Percentiles rank a stretch among this genome's conserved stretches.
Evolutionary conservation across 2,888 invertebrate species (phyloP).

Genomic region (Polydrusus tereticollis): DNA sequence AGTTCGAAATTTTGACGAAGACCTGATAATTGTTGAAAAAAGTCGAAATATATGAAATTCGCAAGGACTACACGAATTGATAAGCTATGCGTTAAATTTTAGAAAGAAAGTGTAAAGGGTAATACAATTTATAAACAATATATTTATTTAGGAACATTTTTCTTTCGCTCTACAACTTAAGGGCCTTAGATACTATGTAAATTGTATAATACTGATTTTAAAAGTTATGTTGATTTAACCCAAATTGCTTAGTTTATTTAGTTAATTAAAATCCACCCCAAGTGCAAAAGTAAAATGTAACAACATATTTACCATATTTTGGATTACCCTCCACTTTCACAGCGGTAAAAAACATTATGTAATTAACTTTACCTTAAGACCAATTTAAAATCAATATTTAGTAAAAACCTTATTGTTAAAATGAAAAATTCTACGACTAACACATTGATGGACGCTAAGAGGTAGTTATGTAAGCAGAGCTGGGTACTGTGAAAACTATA

Average conservation of each 20-base stretch:
- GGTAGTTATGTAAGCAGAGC: no score
- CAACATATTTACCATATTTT: neutral
- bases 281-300: no score
- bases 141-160: neutral
- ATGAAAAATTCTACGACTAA: neutral
- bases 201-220: no score
- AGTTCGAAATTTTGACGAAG: slow-evolving; percentile 11
- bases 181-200: no score
- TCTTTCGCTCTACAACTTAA: no score
- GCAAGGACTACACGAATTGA: slow-evolving; percentile 14
- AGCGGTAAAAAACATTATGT: neutral
- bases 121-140: neutral
- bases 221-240: no score
- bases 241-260: no score
- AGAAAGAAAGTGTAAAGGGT: neutral
- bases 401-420: neutral
- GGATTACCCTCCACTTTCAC: neutral
- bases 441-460: slow-evolving; percentile 1
- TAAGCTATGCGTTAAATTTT: slow-evolving; percentile 18
- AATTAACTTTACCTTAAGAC: neutral
- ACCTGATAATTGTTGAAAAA: slow-evolving; percentile 21
- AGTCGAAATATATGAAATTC: slow-evolving; percentile 21
- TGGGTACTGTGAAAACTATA: no score
- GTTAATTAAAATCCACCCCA: no score
- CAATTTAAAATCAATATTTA: neutral